Conservation (phyloP, 2,888 invertebrate species). For the Allygus modestus region DNA sequence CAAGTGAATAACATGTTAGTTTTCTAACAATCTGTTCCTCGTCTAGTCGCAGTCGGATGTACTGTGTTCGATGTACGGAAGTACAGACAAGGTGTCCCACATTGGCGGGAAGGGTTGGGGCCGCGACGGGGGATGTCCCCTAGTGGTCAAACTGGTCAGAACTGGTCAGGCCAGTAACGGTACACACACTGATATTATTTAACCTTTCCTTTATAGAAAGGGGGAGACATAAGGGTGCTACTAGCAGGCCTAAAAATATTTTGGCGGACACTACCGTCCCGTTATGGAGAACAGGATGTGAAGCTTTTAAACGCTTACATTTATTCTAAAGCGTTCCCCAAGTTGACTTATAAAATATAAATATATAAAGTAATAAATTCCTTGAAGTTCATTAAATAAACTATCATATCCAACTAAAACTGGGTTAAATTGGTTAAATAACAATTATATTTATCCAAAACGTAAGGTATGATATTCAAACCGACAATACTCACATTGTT, state of each 20-base stretch:
- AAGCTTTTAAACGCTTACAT: too few relatives aligned
- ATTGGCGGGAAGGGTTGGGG: not conserved
- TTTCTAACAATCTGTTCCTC: too few relatives aligned
- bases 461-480: too few relatives aligned
- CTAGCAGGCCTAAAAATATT: constrained; percentile 23
- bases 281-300: constrained; percentile 12
- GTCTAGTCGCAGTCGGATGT: not conserved
- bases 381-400: too few relatives aligned
- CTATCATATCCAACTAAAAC: too few relatives aligned
- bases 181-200: constrained; percentile 62
- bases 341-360: too few relatives aligned
- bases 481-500: too few relatives aligned
- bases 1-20: too few relatives aligned
- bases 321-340: too few relatives aligned
- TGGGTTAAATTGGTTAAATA: too few relatives aligned
- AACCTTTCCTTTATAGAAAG: constrained; percentile 58
- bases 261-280: not conserved
- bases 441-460: too few relatives aligned
- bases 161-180: constrained; percentile 59
- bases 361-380: too few relatives aligned
- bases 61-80: constrained; percentile 7
- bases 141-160: constrained; percentile 59
- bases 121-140: constrained; percentile 47
- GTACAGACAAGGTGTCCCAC: not conserved
- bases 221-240: constrained; percentile 49